Percentiles rank a stretch among this genome's conserved stretches.
Evolutionary conservation across 2,888 invertebrate species (phyloP).

Genomic region (Perithous albicinctus): DNA sequence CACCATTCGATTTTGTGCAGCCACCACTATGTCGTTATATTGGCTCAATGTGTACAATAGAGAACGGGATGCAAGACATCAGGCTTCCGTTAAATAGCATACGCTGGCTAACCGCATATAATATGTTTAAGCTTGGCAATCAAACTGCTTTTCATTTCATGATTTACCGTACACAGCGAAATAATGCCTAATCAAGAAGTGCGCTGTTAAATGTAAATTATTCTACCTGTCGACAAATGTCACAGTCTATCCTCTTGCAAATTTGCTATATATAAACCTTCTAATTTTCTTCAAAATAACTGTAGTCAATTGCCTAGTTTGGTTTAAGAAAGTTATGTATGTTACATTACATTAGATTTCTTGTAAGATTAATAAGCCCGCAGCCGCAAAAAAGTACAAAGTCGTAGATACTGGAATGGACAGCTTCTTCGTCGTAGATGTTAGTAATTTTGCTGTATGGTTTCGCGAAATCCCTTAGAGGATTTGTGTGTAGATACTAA

Average conservation of each 20-base stretch:
- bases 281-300: no score
- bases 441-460: slow-evolving; percentile 50
- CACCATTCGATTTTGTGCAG: slow-evolving; percentile 9
- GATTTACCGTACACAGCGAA: slow-evolving; percentile 7
- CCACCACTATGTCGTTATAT: background rate
- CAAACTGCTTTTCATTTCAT: slow-evolving; percentile 28
- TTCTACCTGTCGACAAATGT: background rate
- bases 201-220: background rate
- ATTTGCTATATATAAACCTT: no score
- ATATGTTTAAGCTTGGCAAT: slow-evolving; percentile 28
- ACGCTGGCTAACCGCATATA: background rate
- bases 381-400: background rate
- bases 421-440: background rate
- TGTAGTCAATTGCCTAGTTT: no score
- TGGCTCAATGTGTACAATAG: slow-evolving; percentile 9
- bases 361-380: background rate
- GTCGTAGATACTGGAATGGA: background rate
- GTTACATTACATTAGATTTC: background rate
- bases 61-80: background rate
- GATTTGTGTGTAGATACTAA: slow-evolving; percentile 36
- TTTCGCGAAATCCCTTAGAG: slow-evolving; percentile 14
- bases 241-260: no score
- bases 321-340: background rate
- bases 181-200: slow-evolving; percentile 20
- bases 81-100: slow-evolving; percentile 9